Percentiles rank a stretch among this genome's conserved stretches.
These are phyloP conservation scores for Conus canariensis DNA, from an alignment of 2,888 invertebrate genomes.

Conservation along the genomic window DNA sequence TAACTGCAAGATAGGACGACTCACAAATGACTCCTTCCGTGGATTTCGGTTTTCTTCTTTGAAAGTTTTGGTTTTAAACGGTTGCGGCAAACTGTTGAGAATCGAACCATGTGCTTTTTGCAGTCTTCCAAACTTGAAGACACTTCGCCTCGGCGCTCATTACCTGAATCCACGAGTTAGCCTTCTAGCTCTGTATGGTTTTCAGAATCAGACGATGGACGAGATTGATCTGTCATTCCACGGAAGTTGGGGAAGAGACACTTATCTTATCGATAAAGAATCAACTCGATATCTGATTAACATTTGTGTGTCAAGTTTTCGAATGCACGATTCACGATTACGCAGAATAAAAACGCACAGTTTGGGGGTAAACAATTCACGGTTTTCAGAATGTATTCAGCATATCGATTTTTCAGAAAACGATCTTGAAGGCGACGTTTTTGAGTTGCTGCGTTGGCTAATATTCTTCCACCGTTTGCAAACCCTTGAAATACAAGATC, in stretches of 20 bases:
- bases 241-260: not conserved
- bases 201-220: conserved; percentile 5
- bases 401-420: not conserved
- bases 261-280: not conserved
- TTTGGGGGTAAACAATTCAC: not conserved
- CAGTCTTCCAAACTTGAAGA: not conserved
- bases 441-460: not conserved
- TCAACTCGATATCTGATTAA: not conserved
- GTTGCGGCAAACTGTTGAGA: not conserved
- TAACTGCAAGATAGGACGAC: conserved; percentile 1
- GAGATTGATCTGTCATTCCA: not conserved
- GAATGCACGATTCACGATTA: not conserved
- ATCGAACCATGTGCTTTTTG: conserved; percentile 16
- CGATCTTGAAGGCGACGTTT: not conserved
- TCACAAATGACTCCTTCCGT: not conserved
- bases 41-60: not conserved
- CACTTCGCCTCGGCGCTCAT: not conserved
- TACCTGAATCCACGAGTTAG: not conserved
- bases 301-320: not conserved
- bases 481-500: not conserved
- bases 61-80: not conserved
- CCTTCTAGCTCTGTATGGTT: not conserved
- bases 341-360: not conserved
- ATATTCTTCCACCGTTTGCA: not conserved
- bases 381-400: not conserved